These are phyloP conservation scores for Hyles vespertilio DNA, from an alignment of 1,140 invertebrate genomes.

Conservation along the genomic window DNA sequence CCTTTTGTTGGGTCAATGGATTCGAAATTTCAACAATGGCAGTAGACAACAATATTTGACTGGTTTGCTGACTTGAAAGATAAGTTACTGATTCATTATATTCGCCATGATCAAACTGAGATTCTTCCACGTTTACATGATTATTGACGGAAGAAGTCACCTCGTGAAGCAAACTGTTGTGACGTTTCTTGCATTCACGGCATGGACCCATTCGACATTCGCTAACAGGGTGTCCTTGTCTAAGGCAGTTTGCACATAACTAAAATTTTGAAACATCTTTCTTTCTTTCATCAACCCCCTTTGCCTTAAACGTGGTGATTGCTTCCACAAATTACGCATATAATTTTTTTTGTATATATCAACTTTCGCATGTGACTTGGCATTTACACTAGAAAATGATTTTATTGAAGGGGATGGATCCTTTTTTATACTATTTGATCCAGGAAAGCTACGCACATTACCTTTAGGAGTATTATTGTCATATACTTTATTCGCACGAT, in stretches of 20 bases:
- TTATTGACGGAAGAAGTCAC: neutral
- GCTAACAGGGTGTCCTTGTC: slow-evolving; percentile 15
- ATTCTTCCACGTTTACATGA: slow-evolving; percentile 1
- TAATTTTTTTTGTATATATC: too few species aligned
- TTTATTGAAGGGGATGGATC: too few species aligned
- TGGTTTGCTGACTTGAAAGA: neutral
- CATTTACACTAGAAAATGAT: too few species aligned
- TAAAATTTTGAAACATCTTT: slow-evolving; percentile 20
- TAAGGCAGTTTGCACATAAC: slow-evolving; percentile 24
- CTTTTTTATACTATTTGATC: too few species aligned
- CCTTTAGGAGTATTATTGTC: too few species aligned
- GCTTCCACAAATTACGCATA: neutral
- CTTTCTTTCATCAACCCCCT: slow-evolving; percentile 15
- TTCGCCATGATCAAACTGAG: too few species aligned
- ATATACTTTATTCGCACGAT: too few species aligned
- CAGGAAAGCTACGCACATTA: too few species aligned
- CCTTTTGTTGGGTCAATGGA: slow-evolving; percentile 16
- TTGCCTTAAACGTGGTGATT: slow-evolving; percentile 19
- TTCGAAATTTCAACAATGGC: slow-evolving; percentile 26
- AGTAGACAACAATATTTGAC: slow-evolving; percentile 28
- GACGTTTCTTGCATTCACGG: slow-evolving; percentile 20
- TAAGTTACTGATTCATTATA: too few species aligned
- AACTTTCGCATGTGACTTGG: too few species aligned
- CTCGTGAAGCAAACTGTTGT: slow-evolving; percentile 23
- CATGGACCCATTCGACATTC: slow-evolving; percentile 28